phyloP scores from a whole-genome alignment of 2,797 vertebrate genomes.

The Mionectes olivaceus region DNA sequence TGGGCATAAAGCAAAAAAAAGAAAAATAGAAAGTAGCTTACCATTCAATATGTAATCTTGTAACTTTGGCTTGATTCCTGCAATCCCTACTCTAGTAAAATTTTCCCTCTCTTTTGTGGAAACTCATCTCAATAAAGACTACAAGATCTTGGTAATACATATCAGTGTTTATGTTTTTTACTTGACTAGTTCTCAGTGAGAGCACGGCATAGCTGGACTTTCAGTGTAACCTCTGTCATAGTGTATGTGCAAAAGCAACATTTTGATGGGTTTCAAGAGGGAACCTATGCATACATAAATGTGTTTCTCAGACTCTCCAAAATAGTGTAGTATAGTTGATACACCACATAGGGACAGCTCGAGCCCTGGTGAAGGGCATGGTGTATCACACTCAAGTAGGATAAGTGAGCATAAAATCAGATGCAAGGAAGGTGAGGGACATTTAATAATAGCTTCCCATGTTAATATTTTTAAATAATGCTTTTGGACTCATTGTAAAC shows the following conservation, averaged over 20 bases:
- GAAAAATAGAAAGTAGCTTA: not conserved
- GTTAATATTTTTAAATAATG: not conserved
- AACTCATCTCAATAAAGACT: constrained; percentile 5
- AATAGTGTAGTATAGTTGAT: not conserved
- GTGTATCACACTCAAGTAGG: not conserved
- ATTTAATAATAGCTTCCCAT: not conserved
- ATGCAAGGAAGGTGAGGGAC: not conserved
- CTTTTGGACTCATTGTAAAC: not conserved
- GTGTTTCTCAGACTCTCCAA: not conserved
- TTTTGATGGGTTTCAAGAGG: not conserved
- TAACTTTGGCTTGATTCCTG: not conserved
- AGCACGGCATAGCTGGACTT: not conserved
- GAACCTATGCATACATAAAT: fast-evolving
- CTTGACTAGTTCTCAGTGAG: not conserved
- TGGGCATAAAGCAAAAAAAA: not conserved
- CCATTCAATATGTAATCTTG: not conserved
- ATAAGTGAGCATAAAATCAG: not conserved
- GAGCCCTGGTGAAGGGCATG: fast-evolving
- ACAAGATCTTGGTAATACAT: not conserved
- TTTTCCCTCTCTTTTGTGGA: not conserved
- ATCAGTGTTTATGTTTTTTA: not conserved
- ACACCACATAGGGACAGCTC: not conserved
- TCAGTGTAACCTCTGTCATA: not conserved
- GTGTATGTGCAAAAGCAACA: not conserved
- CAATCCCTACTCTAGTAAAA: not conserved